Base-by-base conservation (phyloP, 2,113 vertebrate species). In the Tychaedon coryphoeus region DNA sequence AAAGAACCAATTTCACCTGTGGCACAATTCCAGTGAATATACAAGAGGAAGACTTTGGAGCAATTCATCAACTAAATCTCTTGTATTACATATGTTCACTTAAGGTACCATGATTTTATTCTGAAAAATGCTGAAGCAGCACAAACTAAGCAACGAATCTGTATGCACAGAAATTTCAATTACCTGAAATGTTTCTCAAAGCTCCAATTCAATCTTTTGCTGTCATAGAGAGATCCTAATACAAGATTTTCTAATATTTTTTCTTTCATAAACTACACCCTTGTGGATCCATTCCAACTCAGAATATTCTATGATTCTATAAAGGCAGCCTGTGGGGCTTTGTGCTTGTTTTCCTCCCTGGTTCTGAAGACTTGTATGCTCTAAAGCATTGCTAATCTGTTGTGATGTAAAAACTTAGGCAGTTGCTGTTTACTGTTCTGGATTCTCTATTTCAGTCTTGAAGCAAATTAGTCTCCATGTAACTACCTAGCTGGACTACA, bases 41-140 rank as follows among this genome's bases (percentile, higher is more conserved):
- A 65, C 4, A 16, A 0, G 0, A 91, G 74, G 40, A 92, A 94
- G 57, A 84, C 54, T 93, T 61, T 42, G 38, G 65, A 81, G 23
- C 69, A 91, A 92, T 82, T 86, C 8, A 88, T 95, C 94, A 90
- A 85, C 70, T 89, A 91, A 95, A 88, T 65, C 76, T 90, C 36
- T 51, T 80, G 24, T 70, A 77, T 77, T 92, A 79, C 34, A 38
- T 53, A 92, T 54, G 56, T 73, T 66, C 76, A 86, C 66, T 74
- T 88, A 93, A 96, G 65, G 48, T 74, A 76, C 72, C 88, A 81
- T 31, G 48, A 83, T 83, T 93, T 88, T 60, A 85, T 87, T 94
- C 72, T 38, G 26, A 34, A 80, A 96, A 93, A 72, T 50, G 91
- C 90, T 90, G 86, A 88, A 31, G 50, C 31, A 74, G 87, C 69